Evolutionary conservation across 2,113 vertebrate species (phyloP), one percentile per base, ranked within the genome.

Genomic region (Alexandromys fortis): DNA sequence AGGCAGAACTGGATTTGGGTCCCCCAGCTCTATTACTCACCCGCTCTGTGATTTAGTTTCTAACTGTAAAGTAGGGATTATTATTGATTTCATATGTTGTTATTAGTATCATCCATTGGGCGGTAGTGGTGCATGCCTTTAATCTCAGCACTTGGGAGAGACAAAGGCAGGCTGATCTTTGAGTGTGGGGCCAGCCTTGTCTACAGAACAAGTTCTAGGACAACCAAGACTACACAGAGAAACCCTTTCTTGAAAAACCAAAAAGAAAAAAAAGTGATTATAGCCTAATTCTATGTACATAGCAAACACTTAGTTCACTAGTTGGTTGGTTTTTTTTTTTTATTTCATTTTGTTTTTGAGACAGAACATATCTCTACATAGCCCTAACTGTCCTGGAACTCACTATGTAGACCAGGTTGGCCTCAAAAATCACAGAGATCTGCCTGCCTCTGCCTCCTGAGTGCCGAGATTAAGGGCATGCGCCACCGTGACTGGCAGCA

Each of bases 41-140:
- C 33, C 67, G 94, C 70, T 67, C 5, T 87, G 79, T 87, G 65
- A 92, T 67, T 86, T 42, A 13, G 52, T 78, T 89, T 94, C 19
- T 28, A 24, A 55, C 12, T 68, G 16, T 49, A 68, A 58, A 88
- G 47, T 26, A 67, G 65, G 70, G 45, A 73, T 49, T 30, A 16
- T 47, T 68, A 1, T 35, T 47, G 30, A 68, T 4, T 49, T 58
- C 5, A 3, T 28, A 81, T 58, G 75, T 65, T 58, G 75, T 65
- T 89, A 49, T 68, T 81, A 28, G 35, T 77, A 63, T 52, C 68
- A 21, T 58, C 17, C 58, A 58, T 58, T 58, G 58, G 58, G 49
- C 49, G 49, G 49, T 52, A 14, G 12, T 58, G 22, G 22, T 42
- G 7, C 12, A 12, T 1, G 12, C 22, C 55, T 61, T 82, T 82